Evolutionary conservation across 2,113 vertebrate genomes (phyloP).

Genomic region (Phainopepla nitens): DNA sequence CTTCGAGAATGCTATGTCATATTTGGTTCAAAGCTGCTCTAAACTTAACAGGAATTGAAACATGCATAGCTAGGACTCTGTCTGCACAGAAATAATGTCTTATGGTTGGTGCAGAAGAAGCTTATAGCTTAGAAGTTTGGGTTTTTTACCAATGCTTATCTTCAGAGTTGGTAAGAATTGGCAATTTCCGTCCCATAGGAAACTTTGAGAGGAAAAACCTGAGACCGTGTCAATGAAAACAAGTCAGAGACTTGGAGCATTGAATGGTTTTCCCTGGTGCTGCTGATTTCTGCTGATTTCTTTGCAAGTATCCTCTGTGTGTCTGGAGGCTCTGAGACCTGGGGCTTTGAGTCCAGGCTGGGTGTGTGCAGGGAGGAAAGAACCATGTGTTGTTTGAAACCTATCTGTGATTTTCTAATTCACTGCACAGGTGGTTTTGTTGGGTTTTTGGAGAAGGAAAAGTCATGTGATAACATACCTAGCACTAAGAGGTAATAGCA

Average conservation of each 20-base stretch:
- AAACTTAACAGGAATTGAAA: neutral
- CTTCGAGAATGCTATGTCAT: neutral
- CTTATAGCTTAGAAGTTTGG: neutral
- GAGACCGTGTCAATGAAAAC: neutral
- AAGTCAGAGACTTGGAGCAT: neutral
- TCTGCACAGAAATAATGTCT: neutral
- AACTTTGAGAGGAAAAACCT: neutral
- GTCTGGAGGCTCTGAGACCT: neutral
- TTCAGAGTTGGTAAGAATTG: neutral
- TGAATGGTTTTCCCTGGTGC: neutral
- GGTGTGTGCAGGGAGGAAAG: neutral
- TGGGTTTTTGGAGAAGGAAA: neutral
- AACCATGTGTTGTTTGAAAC: neutral
- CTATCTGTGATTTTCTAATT: neutral
- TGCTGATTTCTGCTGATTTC: neutral
- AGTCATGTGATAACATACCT: neutral
- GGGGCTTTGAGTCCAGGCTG: fast-evolving
- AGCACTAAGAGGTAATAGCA: neutral
- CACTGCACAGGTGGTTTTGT: neutral
- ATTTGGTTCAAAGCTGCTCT: neutral
- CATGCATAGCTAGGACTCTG: neutral
- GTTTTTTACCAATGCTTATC: neutral
- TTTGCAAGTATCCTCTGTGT: neutral
- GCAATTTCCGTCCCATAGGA: neutral
- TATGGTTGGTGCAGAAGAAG: neutral